phyloP scores from a whole-genome alignment of 2,797 vertebrate species.

The Myoxocephalus aenaeus region DNA sequence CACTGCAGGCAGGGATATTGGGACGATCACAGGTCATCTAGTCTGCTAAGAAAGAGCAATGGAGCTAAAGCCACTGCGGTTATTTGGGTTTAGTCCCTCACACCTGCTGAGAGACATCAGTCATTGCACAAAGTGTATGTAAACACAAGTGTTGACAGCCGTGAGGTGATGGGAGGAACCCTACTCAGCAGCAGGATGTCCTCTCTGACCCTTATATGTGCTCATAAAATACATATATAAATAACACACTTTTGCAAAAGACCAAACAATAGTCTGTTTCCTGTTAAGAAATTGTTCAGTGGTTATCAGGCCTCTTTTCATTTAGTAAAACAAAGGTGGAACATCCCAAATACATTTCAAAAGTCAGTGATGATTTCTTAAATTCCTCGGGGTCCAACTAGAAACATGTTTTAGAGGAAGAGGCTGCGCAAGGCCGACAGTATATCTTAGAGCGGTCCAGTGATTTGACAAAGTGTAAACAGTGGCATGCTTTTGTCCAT shows the following conservation, averaged over 20 bases:
- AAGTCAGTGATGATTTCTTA: not conserved
- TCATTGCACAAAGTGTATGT: not conserved
- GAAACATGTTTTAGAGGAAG: not conserved
- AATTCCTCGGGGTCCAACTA: not conserved
- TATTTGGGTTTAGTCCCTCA: slow-evolving; percentile 13
- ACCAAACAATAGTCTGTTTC: not conserved
- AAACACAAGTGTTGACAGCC: not conserved
- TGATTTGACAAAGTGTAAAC: not conserved
- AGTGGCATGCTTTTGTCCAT: not conserved
- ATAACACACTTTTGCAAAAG: not conserved
- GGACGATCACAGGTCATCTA: slow-evolving; percentile 33
- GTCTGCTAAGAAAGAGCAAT: slow-evolving; percentile 10
- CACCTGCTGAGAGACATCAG: slow-evolving; percentile 11
- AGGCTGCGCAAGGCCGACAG: not conserved
- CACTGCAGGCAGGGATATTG: slow-evolving; percentile 8
- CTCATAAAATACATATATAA: not conserved
- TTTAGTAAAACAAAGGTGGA: not conserved
- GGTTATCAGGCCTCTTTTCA: slow-evolving; percentile 22
- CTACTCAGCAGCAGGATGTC: slow-evolving; percentile 13
- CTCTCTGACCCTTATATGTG: not conserved
- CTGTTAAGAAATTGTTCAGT: not conserved
- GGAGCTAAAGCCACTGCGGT: slow-evolving; percentile 22
- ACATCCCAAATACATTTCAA: not conserved
- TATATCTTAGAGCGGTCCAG: not conserved
- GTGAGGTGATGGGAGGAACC: not conserved